A percentile compares a stretch with the other conserved stretches of the same genome.
Evolutionary conservation across 92 coral and sea anemone species (phyloP).

Genomic region (Meandrina meandrites): DNA sequence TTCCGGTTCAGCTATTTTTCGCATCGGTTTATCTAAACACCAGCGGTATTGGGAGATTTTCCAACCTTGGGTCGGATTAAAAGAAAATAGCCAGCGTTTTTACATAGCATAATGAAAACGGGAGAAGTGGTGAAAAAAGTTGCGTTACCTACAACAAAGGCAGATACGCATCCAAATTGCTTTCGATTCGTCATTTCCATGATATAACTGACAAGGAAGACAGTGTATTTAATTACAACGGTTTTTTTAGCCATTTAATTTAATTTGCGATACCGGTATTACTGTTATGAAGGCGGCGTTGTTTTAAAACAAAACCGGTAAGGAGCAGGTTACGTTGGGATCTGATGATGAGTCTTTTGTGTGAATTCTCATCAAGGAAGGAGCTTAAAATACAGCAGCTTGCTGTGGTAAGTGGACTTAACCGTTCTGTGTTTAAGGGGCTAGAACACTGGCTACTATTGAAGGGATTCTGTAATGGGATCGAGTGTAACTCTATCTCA

Average conservation of each 20-base stretch:
- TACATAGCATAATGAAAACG: background rate
- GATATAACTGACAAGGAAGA: too few species aligned
- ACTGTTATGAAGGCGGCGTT: background rate
- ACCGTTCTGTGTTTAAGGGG: too few species aligned
- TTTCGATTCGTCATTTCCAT: too few species aligned
- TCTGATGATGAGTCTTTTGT: background rate
- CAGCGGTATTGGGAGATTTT: background rate
- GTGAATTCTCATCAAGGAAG: background rate
- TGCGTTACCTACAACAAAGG: too few species aligned
- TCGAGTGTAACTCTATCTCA: too few species aligned
- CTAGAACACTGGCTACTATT: too few species aligned
- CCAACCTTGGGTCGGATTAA: too few species aligned
- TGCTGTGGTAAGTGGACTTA: too few species aligned
- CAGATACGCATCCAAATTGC: too few species aligned
- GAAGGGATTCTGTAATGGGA: too few species aligned
- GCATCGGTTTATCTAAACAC: background rate
- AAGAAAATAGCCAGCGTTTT: background rate
- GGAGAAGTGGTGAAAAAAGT: too few species aligned
- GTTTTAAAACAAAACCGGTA: background rate
- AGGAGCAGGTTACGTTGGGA: background rate
- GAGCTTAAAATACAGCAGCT: background rate
- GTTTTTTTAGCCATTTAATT: background rate
- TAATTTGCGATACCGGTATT: background rate
- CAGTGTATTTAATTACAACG: too few species aligned
- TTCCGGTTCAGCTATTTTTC: background rate